Evolutionary conservation across 2,888 invertebrate genomes (phyloP).

Genomic region (Steromphala cineraria): DNA sequence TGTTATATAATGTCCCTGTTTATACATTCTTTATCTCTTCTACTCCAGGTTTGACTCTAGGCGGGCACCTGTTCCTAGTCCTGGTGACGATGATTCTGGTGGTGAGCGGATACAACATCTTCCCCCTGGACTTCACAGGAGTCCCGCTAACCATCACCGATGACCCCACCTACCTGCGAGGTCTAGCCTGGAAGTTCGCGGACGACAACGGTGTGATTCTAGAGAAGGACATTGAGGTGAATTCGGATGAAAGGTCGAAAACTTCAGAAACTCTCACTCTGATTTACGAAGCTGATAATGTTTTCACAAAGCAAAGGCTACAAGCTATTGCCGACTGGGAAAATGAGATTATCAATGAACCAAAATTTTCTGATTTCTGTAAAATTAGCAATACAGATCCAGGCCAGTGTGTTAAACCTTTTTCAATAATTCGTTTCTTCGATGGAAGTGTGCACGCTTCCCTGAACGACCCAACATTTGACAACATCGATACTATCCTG

Average conservation of each 20-base stretch:
- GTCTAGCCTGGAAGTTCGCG: constrained; percentile 39
- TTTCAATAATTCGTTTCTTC: constrained; percentile 40
- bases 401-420: constrained; percentile 15
- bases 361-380: constrained; percentile 26
- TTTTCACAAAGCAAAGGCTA: constrained; percentile 48
- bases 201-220: constrained; percentile 12
- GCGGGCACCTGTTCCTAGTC: constrained; percentile 28
- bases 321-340: constrained; percentile 41
- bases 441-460: constrained; percentile 36
- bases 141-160: constrained; percentile 43
- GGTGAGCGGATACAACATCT: constrained; percentile 40
- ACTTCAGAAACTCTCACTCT: constrained; percentile 24
- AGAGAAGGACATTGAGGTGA: neutral
- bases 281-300: constrained; percentile 42
- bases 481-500: constrained; percentile 32
- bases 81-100: constrained; percentile 31
- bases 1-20: too few species aligned
- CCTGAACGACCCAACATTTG: constrained; percentile 37
- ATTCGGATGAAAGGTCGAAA: constrained; percentile 1
- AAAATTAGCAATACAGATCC: neutral
- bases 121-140: constrained; percentile 40
- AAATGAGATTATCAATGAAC: constrained; percentile 7
- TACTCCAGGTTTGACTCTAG: constrained; percentile 15
- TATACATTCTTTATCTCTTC: neutral
- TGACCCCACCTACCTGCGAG: constrained; percentile 43